Conservation (phyloP, 2,113 vertebrate species). For the Melanocharis versteri region DNA sequence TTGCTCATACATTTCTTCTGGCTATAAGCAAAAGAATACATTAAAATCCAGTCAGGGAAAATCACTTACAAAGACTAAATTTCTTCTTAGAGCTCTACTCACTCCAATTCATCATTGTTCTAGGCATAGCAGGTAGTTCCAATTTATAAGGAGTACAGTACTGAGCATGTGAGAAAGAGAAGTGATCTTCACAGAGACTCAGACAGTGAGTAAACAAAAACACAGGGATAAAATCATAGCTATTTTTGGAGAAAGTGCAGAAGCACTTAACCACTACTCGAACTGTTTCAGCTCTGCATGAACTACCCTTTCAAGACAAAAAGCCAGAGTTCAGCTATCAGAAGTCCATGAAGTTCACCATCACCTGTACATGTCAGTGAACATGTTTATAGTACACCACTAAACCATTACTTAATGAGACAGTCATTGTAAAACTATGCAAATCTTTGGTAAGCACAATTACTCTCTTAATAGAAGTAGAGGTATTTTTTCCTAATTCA, state of each 20-base stretch:
- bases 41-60: background rate
- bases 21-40: conserved; percentile 71
- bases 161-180: background rate
- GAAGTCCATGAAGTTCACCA: background rate
- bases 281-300: background rate
- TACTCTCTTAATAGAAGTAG: background rate
- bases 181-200: background rate
- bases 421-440: background rate
- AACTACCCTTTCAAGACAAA: background rate
- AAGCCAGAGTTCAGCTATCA: background rate
- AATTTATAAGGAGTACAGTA: background rate
- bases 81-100: background rate
- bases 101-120: background rate
- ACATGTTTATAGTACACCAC: background rate
- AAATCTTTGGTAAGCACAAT: background rate
- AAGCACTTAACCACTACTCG: background rate
- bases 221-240: background rate
- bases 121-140: background rate
- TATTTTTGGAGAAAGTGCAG: background rate
- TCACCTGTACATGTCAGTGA: background rate
- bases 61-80: background rate
- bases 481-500: background rate
- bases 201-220: background rate
- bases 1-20: conserved; percentile 99
- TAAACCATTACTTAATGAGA: background rate